Base-by-base conservation (phyloP, 2,888 invertebrate species). In the Piscicola geometra region DNA sequence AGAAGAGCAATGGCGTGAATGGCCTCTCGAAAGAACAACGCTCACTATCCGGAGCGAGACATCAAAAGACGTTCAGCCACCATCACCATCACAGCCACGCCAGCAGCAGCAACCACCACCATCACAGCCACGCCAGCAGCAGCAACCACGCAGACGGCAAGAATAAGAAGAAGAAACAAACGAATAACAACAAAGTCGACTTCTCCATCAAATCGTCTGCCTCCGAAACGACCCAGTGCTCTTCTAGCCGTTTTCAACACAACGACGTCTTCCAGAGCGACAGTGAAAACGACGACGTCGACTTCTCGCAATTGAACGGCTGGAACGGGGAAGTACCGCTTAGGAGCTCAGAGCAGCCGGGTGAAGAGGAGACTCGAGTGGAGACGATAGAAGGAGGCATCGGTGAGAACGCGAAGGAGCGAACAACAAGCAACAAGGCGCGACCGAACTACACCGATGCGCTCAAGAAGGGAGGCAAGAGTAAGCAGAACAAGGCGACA, bases 401-500 rank as follows among this genome's bases (percentile, higher is more conserved):
- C 3, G 5, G n/a, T 18, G 60, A 56, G 25, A n/a, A 5, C 9
- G n/a, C n/a, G n/a, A 56, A 56, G 21, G 41, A 41, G 41, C 9
- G 41, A n/a, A 18, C 21, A 18, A 5, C n/a, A 56, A n/a, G 60
- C 3, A 25, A 56, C 12, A 21, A 56, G 25, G 25, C 3, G 25
- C 21, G 25, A 3, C 15, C n/a, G n/a, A 56, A 56, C 25, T 56
- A 56, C 60, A 56, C 60, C 3, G 60, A 56, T n/a, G 60, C n/a
- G n/a, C 60, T 56, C 12, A 56, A 56, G 60, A 56, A 56, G n/a
- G 60, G 60, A 56, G 25, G 25, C 60, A 56, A 56, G 60, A 56
- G 25, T n/a, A 56, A 56, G 25, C 9, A 56, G 21, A 56, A 21
- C 5, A n/a, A n/a, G n/a, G n/a, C n/a, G n/a, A n/a, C n/a, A n/a